Evolutionary conservation across 2,888 invertebrate species (phyloP), one percentile per base, ranked within the genome.

Genomic region (Drosophila bunnanda): DNA sequence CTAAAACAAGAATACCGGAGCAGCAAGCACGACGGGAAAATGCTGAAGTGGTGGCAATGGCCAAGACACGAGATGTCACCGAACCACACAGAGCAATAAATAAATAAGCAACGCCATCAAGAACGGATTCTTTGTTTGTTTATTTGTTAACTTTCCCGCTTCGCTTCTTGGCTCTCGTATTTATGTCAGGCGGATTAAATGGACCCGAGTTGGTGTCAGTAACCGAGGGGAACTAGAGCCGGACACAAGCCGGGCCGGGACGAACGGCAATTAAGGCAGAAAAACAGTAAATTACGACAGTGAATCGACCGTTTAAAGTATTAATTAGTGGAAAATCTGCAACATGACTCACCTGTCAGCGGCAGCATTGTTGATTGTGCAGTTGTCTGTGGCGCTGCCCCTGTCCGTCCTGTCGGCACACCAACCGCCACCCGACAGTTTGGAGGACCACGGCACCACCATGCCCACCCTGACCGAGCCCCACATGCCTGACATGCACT

Each of bases 181-280:
- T 78, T 76, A 68, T 82, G 82, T 86, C 70, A 74, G 75, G 60
- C 70, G 69, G 82, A 82, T 82, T 74, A 70, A 82, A 64, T 69
- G 46, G 30, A 50, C 50, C 64, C 66, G 38, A 57, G 48, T 69
- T 48, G n/a, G 59, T 54, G 73, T 72, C 86, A 82, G 77, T 85
- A 66, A 43, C 10, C 77, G 39, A 68, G 65, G 62, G 73, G 71
- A 88, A 64, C 59, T 80, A 75, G 57, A 64, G 66, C 57, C 76
- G 75, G 56, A 64, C 62, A 32, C 67, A 66, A 78, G 66, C 52
- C 46, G 50, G 12, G 48, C 48, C 48, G 41, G 17, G 30, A 39
- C 28, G 44, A 46, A 44, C 32, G 34, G 50, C 44, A 39, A 62
- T 62, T 62, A 61, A 25, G 34, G 17, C 34, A 28, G 66, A 55